These are phyloP conservation scores for Temnothorax ravouxi DNA, from an alignment of 2,888 invertebrate genomes.

Conservation along the genomic window DNA sequence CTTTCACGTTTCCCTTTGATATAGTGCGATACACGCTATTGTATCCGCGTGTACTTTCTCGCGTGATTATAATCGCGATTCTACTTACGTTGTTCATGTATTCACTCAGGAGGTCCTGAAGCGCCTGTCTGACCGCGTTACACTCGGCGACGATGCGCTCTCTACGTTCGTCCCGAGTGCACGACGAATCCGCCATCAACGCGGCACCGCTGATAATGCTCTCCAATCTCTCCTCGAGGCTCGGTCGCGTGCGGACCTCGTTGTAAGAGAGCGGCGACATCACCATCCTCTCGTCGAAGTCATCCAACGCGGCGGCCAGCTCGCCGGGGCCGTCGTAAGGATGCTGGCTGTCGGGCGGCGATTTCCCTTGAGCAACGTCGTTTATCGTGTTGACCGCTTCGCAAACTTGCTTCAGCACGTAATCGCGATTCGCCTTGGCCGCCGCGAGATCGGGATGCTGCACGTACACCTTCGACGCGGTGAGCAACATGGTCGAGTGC, in stretches of 20 bases:
- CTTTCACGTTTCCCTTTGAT: not conserved
- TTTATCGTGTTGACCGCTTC: slow-evolving; percentile 98
- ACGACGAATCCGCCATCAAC: slow-evolving; percentile 98
- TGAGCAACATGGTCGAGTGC: slow-evolving; percentile 98
- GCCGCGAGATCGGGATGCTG: slow-evolving; percentile 99
- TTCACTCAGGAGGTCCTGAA: slow-evolving; percentile 98
- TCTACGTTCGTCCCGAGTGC: slow-evolving; percentile 97
- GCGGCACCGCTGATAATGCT: slow-evolving; percentile 99
- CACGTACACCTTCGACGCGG: slow-evolving; percentile 98
- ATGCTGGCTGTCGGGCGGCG: slow-evolving; percentile 89
- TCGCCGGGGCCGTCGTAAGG: slow-evolving; percentile 97
- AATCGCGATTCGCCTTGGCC: slow-evolving; percentile 98
- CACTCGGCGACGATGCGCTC: slow-evolving; percentile 99
- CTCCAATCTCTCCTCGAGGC: slow-evolving; percentile 97
- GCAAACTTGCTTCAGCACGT: slow-evolving; percentile 97
- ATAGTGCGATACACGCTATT: not conserved
- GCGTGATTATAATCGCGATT: not conserved
- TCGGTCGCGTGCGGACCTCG: slow-evolving; percentile 96
- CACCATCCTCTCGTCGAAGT: slow-evolving; percentile 98
- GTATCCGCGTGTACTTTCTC: not conserved
- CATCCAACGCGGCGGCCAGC: slow-evolving; percentile 97
- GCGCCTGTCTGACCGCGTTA: slow-evolving; percentile 98
- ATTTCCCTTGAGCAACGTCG: slow-evolving; percentile 96
- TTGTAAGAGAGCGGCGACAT: slow-evolving; percentile 98
- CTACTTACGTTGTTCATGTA: slow-evolving; percentile 98